These are phyloP conservation scores for Chiloscyllium punctatum DNA, from an alignment of 2,797 vertebrate genomes.

Conservation along the genomic window DNA sequence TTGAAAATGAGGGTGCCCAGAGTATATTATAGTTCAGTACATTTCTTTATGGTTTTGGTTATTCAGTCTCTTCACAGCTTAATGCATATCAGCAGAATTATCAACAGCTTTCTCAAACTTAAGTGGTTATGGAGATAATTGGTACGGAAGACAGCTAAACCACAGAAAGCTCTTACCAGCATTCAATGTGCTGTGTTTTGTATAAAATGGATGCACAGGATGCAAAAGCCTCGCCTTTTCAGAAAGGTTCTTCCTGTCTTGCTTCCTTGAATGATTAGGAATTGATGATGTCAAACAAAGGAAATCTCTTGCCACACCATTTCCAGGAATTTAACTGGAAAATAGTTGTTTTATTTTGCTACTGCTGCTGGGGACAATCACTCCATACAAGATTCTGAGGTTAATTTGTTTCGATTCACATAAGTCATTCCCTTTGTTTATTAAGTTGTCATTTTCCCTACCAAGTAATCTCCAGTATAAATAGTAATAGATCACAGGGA, in stretches of 20 bases:
- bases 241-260: conserved; percentile 54
- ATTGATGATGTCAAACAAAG: conserved; percentile 52
- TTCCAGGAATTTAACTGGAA: conserved; percentile 47
- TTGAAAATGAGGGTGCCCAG: background rate
- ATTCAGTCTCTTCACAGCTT: conserved; percentile 11
- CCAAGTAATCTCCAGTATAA: background rate
- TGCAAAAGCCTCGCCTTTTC: conserved; percentile 17
- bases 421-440: background rate
- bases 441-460: background rate
- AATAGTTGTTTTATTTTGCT: background rate
- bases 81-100: background rate
- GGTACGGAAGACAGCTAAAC: background rate
- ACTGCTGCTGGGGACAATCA: background rate
- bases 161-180: conserved; percentile 12
- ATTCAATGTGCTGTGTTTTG: background rate
- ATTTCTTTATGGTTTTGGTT: conserved; percentile 22
- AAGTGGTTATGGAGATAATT: background rate
- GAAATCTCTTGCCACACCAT: conserved; percentile 43
- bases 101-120: background rate
- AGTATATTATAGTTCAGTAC: background rate
- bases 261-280: conserved; percentile 53
- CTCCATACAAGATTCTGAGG: background rate
- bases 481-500: too few relatives aligned
- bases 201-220: conserved; percentile 38
- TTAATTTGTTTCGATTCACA: background rate